These are phyloP conservation scores for Pachyramphus minor DNA, from an alignment of 2,113 vertebrate species.

Conservation along the genomic window DNA sequence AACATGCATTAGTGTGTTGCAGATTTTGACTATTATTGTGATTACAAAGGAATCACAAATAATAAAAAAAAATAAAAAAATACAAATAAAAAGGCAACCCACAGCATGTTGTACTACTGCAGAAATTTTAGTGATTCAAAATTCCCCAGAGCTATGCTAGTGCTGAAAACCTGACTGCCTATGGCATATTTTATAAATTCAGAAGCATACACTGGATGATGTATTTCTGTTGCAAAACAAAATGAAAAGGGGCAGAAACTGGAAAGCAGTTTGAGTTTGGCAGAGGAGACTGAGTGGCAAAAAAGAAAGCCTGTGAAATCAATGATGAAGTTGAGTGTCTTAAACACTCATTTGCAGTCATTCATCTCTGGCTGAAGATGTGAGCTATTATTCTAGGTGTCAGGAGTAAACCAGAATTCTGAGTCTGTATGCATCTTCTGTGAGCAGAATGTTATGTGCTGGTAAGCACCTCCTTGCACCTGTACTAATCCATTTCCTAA, in stretches of 20 bases:
- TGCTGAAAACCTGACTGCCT: not conserved
- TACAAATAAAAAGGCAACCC: not conserved
- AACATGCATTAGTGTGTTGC: not conserved
- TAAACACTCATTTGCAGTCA: slow-evolving; percentile 41
- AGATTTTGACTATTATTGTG: not conserved
- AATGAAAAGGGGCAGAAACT: slow-evolving; percentile 1
- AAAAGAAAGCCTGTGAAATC: not conserved
- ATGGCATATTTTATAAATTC: not conserved
- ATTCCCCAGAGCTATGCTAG: not conserved
- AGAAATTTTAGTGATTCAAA: not conserved
- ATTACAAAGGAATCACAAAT: not conserved
- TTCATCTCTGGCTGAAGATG: slow-evolving; percentile 47
- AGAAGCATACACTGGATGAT: not conserved
- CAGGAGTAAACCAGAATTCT: not conserved
- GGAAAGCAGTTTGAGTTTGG: not conserved
- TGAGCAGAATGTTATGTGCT: slow-evolving; percentile 15
- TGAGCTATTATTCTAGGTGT: slow-evolving; percentile 25
- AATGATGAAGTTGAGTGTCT: slow-evolving; percentile 28
- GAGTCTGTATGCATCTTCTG: not conserved
- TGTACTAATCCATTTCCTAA: not conserved
- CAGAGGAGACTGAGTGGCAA: not conserved
- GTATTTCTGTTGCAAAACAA: slow-evolving; percentile 20
- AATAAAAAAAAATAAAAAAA: too few species aligned
- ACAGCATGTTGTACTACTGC: not conserved
- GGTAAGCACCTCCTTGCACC: not conserved